Evolutionary conservation across 2,113 vertebrate species (phyloP).

Genomic region (Nannobrachium achirus): DNA sequence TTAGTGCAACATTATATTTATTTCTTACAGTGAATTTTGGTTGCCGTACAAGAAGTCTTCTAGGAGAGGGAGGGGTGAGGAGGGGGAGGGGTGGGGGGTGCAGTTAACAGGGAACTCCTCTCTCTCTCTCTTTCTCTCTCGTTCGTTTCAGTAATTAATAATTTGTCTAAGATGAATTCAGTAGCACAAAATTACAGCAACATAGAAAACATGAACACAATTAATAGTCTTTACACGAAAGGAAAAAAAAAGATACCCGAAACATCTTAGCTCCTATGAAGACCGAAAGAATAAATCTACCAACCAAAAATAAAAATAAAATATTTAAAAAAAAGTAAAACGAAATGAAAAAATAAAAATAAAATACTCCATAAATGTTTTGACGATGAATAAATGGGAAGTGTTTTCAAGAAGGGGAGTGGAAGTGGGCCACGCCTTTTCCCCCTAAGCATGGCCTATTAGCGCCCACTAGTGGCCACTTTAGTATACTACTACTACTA

Average conservation of each 20-base stretch:
- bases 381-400: conserved; percentile 60
- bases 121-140: conserved; percentile 63
- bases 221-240: conserved; percentile 86
- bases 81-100: conserved; percentile 79
- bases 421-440: conserved; percentile 74
- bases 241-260: conserved; percentile 80
- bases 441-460: conserved; percentile 76
- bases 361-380: conserved; percentile 41
- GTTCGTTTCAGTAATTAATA: conserved; percentile 81
- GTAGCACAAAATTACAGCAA: conserved; percentile 97
- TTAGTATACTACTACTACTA: conserved; percentile 71
- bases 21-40: conserved; percentile 97
- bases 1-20: conserved; percentile 95
- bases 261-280: conserved; percentile 83
- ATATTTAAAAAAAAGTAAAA: conserved; percentile 27
- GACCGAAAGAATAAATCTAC: conserved; percentile 75
- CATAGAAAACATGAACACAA: conserved; percentile 91
- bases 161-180: conserved; percentile 90
- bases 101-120: conserved; percentile 87
- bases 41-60: conserved; percentile 93
- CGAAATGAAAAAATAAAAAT: conserved; percentile 27
- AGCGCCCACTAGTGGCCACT: conserved; percentile 72
- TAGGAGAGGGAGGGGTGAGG: conserved; percentile 75
- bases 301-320: conserved; percentile 42
- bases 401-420: conserved; percentile 60